phyloP scores from a whole-genome alignment of 2,888 invertebrate genomes.

The Himalopsyche tibetana region DNA sequence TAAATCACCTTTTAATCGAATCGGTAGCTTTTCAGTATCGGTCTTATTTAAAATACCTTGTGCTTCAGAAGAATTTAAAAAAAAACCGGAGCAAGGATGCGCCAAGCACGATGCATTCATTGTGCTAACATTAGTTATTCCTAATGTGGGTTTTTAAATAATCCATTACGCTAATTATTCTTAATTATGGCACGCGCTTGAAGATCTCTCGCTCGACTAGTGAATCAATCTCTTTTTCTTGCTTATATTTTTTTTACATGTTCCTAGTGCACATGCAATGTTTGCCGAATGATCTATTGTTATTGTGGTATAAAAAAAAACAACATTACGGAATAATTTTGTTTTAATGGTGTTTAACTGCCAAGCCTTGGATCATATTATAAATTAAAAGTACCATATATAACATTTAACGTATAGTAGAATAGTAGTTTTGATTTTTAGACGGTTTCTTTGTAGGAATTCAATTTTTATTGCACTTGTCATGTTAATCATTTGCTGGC shows the following conservation, averaged over 20 bases:
- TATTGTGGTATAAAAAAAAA: too few species aligned
- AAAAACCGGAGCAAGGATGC: conserved; percentile 10
- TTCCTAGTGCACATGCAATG: too few species aligned
- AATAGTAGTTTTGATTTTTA: too few species aligned
- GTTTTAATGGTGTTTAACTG: too few species aligned
- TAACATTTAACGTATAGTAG: too few species aligned
- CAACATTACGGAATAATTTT: too few species aligned
- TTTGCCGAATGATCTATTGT: too few species aligned
- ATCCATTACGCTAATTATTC: neutral
- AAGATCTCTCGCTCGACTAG: neutral
- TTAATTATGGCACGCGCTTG: conserved; percentile 5
- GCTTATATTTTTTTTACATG: neutral
- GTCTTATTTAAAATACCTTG: neutral
- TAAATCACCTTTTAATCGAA: neutral
- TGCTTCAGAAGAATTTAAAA: neutral
- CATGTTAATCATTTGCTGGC: too few species aligned
- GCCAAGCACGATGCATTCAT: neutral
- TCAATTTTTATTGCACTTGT: too few species aligned
- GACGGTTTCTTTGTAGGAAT: too few species aligned
- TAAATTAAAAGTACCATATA: too few species aligned
- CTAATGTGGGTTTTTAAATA: conserved; percentile 8
- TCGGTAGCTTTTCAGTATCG: neutral
- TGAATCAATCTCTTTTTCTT: neutral
- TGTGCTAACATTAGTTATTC: neutral
- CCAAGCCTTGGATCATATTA: too few species aligned